Conservation (phyloP, 2,888 invertebrate species). For the Odontocolon sp. region DNA sequence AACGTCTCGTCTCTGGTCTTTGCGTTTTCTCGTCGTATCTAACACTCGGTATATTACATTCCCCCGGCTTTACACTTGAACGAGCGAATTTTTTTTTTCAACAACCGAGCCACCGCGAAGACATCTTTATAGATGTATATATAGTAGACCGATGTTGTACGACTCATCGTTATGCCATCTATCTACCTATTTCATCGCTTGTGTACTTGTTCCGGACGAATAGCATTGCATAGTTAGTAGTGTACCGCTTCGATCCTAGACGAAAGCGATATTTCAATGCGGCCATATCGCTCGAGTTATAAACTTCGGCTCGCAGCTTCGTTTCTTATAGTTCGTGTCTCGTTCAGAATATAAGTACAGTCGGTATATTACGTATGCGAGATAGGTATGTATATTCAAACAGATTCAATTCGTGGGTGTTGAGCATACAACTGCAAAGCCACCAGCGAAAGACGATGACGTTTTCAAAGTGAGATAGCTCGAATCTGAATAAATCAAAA, state of each 20-base stretch:
- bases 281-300: conserved; percentile 50
- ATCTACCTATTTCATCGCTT: conserved; percentile 42
- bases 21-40: conserved; percentile 8
- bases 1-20: conserved; percentile 22
- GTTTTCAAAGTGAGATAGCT: conserved; percentile 4
- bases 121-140: background rate
- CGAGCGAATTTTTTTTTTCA: too few species aligned
- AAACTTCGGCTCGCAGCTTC: conserved; percentile 37
- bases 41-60: background rate
- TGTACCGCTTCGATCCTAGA: conserved; percentile 20
- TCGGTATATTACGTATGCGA: background rate
- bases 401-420: conserved; percentile 13
- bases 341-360: conserved; percentile 20
- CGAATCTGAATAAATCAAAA: conserved; percentile 24
- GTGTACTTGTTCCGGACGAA: conserved; percentile 13
- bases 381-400: background rate
- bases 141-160: conserved; percentile 12
- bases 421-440: background rate
- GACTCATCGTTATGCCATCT: conserved; percentile 14
- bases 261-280: conserved; percentile 53
- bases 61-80: background rate
- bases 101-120: background rate
- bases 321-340: conserved; percentile 23
- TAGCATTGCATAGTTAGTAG: conserved; percentile 9
- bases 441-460: background rate